Conservation (phyloP, 2,888 invertebrate genomes). For the Andrena dorsata region DNA sequence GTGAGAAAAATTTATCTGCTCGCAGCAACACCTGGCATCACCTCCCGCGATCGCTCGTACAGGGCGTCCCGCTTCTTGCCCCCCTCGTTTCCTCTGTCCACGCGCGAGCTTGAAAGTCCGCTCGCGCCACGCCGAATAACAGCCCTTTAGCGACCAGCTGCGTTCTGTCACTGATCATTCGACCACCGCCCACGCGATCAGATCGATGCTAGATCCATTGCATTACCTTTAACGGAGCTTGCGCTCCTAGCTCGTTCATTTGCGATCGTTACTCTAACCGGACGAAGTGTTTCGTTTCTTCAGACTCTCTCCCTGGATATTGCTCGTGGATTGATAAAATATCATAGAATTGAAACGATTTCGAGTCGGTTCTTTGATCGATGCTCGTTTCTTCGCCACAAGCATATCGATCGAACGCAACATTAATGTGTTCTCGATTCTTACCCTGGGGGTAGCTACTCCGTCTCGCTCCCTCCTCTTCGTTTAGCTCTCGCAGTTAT, state of each 20-base stretch:
- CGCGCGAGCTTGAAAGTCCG: conserved; percentile 66
- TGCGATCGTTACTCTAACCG: conserved; percentile 5
- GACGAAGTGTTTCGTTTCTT: no score
- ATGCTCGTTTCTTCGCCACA: not conserved
- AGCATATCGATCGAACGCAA: not conserved
- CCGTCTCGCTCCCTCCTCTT: not conserved
- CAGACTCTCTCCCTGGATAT: no score
- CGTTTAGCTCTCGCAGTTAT: conserved; percentile 32
- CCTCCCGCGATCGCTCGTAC: conserved; percentile 52
- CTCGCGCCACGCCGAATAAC: conserved; percentile 51
- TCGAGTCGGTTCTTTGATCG: no score
- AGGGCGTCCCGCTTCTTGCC: not conserved
- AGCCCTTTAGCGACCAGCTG: conserved; percentile 45
- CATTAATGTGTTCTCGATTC: not conserved
- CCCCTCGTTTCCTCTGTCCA: conserved; percentile 10
- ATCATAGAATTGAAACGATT: no score
- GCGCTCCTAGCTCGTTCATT: conserved; percentile 30
- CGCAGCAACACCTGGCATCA: conserved; percentile 58
- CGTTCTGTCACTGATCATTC: conserved; percentile 66
- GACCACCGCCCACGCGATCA: conserved; percentile 57
- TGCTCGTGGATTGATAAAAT: no score
- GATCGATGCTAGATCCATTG: conserved; percentile 51
- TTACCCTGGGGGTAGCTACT: conserved; percentile 2
- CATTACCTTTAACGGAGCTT: conserved; percentile 10
- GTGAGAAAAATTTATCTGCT: conserved; percentile 75